Evolutionary conservation across 2,797 vertebrate genomes (phyloP).

Genomic region (Discoglossus pictus): DNA sequence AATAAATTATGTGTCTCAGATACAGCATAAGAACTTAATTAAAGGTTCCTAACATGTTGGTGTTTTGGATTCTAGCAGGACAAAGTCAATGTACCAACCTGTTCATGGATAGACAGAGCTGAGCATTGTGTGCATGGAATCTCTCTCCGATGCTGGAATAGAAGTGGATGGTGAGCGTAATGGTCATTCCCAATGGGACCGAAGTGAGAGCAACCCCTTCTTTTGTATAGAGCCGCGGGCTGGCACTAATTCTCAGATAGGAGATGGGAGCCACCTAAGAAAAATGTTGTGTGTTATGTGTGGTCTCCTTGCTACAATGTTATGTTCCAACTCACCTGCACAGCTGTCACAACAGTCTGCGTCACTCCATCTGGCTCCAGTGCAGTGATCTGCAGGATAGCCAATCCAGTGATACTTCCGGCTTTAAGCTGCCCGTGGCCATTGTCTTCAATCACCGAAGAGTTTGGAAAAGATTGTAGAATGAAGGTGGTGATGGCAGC

Average conservation of each 20-base stretch:
- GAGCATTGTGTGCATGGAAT: slow-evolving; percentile 63
- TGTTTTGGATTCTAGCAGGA: too few species aligned
- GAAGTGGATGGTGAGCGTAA: slow-evolving; percentile 63
- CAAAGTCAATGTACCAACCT: slow-evolving; percentile 59
- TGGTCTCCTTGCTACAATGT: not conserved
- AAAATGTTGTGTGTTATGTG: slow-evolving; percentile 1
- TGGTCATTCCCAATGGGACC: slow-evolving; percentile 66
- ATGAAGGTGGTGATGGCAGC: slow-evolving; percentile 60
- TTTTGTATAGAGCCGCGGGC: slow-evolving; percentile 55
- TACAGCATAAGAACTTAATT: not conserved
- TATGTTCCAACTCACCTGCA: slow-evolving; percentile 62
- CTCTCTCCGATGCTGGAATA: slow-evolving; percentile 66
- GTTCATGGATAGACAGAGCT: slow-evolving; percentile 62
- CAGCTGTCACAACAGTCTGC: slow-evolving; percentile 67
- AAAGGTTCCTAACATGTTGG: too few species aligned
- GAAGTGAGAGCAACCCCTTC: slow-evolving; percentile 53
- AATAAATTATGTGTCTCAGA: slow-evolving; percentile 17
- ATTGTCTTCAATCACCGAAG: slow-evolving; percentile 62
- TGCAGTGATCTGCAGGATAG: slow-evolving; percentile 69
- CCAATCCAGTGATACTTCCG: slow-evolving; percentile 63
- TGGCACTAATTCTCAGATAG: slow-evolving; percentile 62
- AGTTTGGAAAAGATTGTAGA: slow-evolving; percentile 64
- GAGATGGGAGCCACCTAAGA: slow-evolving; percentile 69
- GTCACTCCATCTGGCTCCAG: slow-evolving; percentile 69
- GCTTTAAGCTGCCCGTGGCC: slow-evolving; percentile 63